phyloP scores from a whole-genome alignment of 2,888 invertebrate genomes.

The Osmoderma eremita region DNA sequence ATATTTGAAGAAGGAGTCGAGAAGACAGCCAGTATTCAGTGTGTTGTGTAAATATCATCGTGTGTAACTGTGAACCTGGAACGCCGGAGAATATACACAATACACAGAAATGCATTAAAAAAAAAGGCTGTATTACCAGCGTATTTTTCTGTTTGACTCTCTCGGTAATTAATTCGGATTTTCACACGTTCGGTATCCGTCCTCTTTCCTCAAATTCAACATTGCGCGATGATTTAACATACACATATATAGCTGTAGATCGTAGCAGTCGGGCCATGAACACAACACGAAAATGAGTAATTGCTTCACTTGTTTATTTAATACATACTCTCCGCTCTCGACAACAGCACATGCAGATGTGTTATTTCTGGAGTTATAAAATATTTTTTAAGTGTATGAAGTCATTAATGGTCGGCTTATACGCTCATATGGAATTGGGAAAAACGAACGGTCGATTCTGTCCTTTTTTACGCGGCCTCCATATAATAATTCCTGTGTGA shows the following conservation, averaged over 20 bases:
- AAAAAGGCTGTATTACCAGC: conserved; percentile 20
- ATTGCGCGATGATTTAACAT: background rate
- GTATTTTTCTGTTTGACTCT: conserved; percentile 38
- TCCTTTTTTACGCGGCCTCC: background rate
- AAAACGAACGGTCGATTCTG: background rate
- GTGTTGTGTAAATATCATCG: conserved; percentile 33
- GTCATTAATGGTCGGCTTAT: conserved; percentile 45
- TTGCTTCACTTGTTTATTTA: conserved; percentile 48
- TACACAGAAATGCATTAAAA: background rate
- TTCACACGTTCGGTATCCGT: conserved; percentile 36
- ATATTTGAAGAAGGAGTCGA: conserved; percentile 19
- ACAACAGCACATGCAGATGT: conserved; percentile 43
- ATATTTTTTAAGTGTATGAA: conserved; percentile 50
- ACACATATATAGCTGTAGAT: no score
- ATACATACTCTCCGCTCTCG: conserved; percentile 47
- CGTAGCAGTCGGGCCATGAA: conserved; percentile 16
- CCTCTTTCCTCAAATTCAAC: conserved; percentile 1
- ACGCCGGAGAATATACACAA: background rate
- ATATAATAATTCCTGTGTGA: no score
- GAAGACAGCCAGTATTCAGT: background rate
- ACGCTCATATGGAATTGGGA: conserved; percentile 36
- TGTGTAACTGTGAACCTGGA: conserved; percentile 26
- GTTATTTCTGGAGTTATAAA: conserved; percentile 49
- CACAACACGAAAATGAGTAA: conserved; percentile 40
- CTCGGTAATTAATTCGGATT: conserved; percentile 40